Base-by-base conservation (phyloP, 2,888 invertebrate species). In the Scaptomyza parva region DNA sequence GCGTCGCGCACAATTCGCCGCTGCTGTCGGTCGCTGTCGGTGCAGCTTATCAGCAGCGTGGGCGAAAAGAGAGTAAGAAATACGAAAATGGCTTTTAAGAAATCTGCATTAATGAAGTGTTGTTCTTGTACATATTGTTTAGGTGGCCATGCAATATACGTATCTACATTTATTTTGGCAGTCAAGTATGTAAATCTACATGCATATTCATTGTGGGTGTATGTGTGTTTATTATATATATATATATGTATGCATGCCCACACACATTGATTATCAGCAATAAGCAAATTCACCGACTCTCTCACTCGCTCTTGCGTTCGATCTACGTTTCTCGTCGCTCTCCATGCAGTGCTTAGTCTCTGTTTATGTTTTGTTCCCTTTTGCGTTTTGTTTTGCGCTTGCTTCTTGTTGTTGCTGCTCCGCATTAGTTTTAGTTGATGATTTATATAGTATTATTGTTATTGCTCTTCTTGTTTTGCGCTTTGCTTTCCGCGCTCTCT, bases 31-130 rank as follows among this genome's bases (percentile, higher is more conserved):
- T 2, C 26, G 26, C 26, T 26, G 8, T 8, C n/a, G 11, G 11
- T 51, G 24, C 30, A 45, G 66, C 73, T 74, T 74, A 74, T 74
- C 73, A 75, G 37, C 70, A 66, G 61, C 70, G 59, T 72, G 72
- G 72, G 72, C 67, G 51, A 52, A 60, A 61, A 66, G 30, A 48
- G 52, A 66, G 47, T 35, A 43, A 22, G 14, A 14, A 35, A 35
- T 2, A 35, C 14, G 7, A 47, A 61, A 20, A 66, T 66, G 40
- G 53, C 52, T 35, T 51, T 67, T 64, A 62, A 76, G 71, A 66
- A 74, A 74, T 74, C 58, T 75, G 74, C 71, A 74, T 74, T 74
- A 70, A 70, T 75, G 57, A 65, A 75, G 43, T 58, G 66, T n/a
- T n/a, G n/a, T n/a, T n/a, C n/a, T n/a, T n/a, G n/a, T 62, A n/a